Evolutionary conservation across 2,888 invertebrate genomes (phyloP), one percentile per base, ranked within the genome.

Genomic region (Strigamia crassipes): DNA sequence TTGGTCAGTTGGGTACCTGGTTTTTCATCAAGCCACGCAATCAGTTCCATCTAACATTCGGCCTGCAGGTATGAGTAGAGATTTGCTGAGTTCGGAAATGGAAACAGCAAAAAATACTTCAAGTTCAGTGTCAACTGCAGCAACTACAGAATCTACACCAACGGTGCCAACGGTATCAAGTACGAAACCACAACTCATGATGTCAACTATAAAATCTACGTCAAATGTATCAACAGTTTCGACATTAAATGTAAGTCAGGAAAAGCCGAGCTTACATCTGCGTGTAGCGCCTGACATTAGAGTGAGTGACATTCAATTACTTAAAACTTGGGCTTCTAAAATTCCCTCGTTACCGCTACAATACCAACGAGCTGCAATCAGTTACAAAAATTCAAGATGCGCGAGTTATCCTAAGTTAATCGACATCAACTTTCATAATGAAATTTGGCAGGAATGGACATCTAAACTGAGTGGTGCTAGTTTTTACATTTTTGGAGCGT

Each of bases 351-450:
- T 81, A 10, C 81, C 81, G 13, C n/a, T 77, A 6, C 21, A 9
- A n/a, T 81, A 81, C 42, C 38, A 5, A 10, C 18, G 15, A 1
- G 2, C 13, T 12, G 77, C 46, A 18, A 41, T 77, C 9, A 9
- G 23, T 6, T 81, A 42, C 42, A 81, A 81, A 46, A 21, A 9
- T 10, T 21, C 3, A 42, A 31, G 42, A 10, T 81, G 81, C 42
- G 77, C 78, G 4, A 23, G 38, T 13, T 46, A 41, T 78, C 96
- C 96, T 0, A 94, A 93, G 83, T 92, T 96, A 85, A 96, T 94
- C 88, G 96, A 96, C 86, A 89, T 96, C 84, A 94, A 96, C 87
- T 96, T 95, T 89, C 96, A 96, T 89, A 96, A 96, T 87, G 92
- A 95, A 82, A 96, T 96, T 88, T 96, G 96, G 96, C 96, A 96